These are phyloP conservation scores for Drosophila eohydei DNA, from an alignment of 2,888 invertebrate species.

Conservation along the genomic window DNA sequence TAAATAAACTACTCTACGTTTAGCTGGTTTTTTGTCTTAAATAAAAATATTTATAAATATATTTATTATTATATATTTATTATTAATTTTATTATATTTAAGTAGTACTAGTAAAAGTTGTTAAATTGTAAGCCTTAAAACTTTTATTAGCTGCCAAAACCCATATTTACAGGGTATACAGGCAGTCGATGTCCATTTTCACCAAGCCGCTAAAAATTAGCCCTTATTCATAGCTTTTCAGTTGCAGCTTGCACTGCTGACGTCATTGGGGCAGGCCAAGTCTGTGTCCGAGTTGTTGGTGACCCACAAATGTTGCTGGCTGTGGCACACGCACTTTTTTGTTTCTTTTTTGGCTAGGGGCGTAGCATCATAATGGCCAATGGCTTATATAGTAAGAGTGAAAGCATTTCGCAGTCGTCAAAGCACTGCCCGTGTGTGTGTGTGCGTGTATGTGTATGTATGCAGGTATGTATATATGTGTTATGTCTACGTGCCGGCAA, in stretches of 20 bases:
- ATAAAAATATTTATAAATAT: too few relatives aligned
- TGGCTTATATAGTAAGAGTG: slow-evolving; percentile 69
- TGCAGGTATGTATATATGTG: slow-evolving; percentile 20
- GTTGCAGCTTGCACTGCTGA: slow-evolving; percentile 28
- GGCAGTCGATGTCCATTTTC: too few relatives aligned
- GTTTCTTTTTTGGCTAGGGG: slow-evolving; percentile 32
- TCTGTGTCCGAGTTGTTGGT: slow-evolving; percentile 14
- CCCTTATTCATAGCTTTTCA: neutral
- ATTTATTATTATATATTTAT: too few relatives aligned
- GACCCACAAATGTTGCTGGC: slow-evolving; percentile 57
- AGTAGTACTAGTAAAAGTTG: too few relatives aligned
- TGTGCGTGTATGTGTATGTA: slow-evolving; percentile 7
- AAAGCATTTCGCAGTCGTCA: slow-evolving; percentile 69
- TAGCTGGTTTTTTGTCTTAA: too few relatives aligned
- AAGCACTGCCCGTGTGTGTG: slow-evolving; percentile 1
- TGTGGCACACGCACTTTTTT: slow-evolving; percentile 29
- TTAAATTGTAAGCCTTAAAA: too few relatives aligned
- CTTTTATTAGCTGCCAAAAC: too few relatives aligned
- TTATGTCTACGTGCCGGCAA: slow-evolving; percentile 73
- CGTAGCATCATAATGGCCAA: slow-evolving; percentile 10
- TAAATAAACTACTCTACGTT: too few relatives aligned
- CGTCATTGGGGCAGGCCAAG: slow-evolving; percentile 38
- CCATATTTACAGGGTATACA: neutral
- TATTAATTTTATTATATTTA: too few relatives aligned
- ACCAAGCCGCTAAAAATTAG: neutral